A percentile compares a stretch with the other conserved stretches of the same genome.
Conservation (phyloP, 1,140 invertebrate species). For the Leptinotarsa texana region DNA sequence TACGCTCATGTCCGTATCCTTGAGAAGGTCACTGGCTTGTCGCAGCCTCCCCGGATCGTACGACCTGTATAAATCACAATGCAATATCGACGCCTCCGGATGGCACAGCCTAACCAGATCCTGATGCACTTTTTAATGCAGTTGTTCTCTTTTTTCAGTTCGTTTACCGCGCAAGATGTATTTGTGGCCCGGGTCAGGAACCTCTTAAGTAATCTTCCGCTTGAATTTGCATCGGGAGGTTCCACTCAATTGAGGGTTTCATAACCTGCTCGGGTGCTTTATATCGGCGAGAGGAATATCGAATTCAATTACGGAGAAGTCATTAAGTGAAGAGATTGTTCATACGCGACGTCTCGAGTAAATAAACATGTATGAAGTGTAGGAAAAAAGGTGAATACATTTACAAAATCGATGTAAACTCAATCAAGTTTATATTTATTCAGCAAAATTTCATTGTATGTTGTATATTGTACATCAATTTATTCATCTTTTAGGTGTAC, state of each 20-base stretch:
- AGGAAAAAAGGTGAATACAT: no score
- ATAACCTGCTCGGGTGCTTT: background rate
- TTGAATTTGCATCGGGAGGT: conserved; percentile 19
- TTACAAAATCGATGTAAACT: no score
- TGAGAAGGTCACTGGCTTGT: conserved; percentile 49
- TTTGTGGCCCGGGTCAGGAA: conserved; percentile 25
- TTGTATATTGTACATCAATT: no score
- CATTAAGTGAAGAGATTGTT: no score
- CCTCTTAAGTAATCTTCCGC: conserved; percentile 18
- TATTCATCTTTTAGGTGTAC: no score
- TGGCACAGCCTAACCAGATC: conserved; percentile 43
- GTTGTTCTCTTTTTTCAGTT: conserved; percentile 16
- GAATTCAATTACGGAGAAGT: no score
- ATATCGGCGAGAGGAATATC: no score
- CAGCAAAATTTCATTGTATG: no score
- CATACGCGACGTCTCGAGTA: no score
- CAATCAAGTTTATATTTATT: no score
- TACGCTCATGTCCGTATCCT: conserved; percentile 37
- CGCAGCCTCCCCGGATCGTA: conserved; percentile 41
- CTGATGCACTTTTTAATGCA: conserved; percentile 24
- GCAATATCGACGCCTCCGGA: conserved; percentile 44
- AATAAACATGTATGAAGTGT: no score
- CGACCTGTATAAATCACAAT: conserved; percentile 47
- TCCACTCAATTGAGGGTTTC: conserved; percentile 9
- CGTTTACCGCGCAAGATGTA: conserved; percentile 12